Conservation (phyloP, 2,113 vertebrate species). For the Phalacrocorax aristotelis region DNA sequence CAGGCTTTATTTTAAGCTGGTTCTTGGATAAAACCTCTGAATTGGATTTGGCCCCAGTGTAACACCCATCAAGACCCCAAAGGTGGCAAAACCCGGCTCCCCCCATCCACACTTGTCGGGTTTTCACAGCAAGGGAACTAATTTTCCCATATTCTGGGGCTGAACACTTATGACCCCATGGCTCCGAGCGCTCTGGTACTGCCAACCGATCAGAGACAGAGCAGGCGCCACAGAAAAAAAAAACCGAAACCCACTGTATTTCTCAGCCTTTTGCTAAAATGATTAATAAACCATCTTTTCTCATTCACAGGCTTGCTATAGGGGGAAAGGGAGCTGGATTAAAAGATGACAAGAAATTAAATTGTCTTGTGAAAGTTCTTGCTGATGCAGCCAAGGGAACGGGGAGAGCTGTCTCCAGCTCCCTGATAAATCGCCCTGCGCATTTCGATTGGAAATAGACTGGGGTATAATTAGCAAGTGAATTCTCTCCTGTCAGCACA, state of each 20-base stretch:
- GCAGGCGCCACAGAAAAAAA: neutral
- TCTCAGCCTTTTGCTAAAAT: neutral
- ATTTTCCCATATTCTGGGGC: neutral
- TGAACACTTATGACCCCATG: neutral
- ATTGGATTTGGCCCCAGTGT: too few species aligned
- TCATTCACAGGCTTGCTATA: neutral
- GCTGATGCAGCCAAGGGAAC: constrained; percentile 39
- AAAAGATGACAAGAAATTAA: constrained; percentile 52
- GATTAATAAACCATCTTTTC: neutral
- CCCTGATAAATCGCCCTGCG: constrained; percentile 5
- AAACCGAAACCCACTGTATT: neutral
- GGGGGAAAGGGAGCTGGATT: neutral
- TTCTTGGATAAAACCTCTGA: neutral
- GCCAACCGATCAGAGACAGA: neutral
- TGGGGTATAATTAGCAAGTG: constrained; percentile 29
- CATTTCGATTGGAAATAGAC: neutral
- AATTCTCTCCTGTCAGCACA: constrained; percentile 47
- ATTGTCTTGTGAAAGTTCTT: constrained; percentile 35
- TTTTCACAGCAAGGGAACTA: neutral
- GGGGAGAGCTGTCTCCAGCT: neutral
- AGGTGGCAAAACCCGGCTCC: neutral
- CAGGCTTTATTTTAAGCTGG: neutral
- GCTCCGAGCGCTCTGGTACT: neutral
- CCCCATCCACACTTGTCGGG: neutral
- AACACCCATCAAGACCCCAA: neutral